These are phyloP conservation scores for Notospermus geniculatus DNA, from an alignment of 1,140 invertebrate genomes.

Conservation along the genomic window DNA sequence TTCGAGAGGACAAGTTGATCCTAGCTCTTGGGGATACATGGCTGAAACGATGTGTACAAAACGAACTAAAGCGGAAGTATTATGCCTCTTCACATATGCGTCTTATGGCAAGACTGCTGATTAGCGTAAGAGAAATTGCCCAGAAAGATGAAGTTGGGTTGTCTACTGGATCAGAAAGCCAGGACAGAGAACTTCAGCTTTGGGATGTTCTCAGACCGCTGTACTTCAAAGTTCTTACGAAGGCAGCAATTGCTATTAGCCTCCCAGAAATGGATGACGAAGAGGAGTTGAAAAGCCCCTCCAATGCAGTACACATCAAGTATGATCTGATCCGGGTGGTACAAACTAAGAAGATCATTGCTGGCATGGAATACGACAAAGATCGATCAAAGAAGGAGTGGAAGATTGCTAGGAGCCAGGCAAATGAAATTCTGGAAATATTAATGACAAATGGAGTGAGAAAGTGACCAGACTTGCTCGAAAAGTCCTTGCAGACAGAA, in stretches of 20 bases:
- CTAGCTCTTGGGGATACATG: constrained; percentile 17
- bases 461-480: no score
- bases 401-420: no score
- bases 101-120: constrained; percentile 16
- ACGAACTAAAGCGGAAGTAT: constrained; percentile 14
- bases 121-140: constrained; percentile 2
- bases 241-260: constrained; percentile 15
- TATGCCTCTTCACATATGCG: constrained; percentile 14
- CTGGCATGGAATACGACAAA: not conserved
- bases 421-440: no score
- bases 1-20: constrained; percentile 14
- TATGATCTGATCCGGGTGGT: constrained; percentile 22
- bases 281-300: constrained; percentile 25
- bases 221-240: constrained; percentile 16
- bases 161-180: not conserved
- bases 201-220: constrained; percentile 14
- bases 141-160: not conserved
- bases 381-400: no score
- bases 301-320: constrained; percentile 23
- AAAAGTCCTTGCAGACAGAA: no score
- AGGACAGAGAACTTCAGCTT: constrained; percentile 5
- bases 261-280: constrained; percentile 19
- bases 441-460: no score
- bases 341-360: constrained; percentile 12
- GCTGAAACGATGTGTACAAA: constrained; percentile 15